phyloP scores from a whole-genome alignment of 1,140 invertebrate species.

The Formica exsecta region DNA sequence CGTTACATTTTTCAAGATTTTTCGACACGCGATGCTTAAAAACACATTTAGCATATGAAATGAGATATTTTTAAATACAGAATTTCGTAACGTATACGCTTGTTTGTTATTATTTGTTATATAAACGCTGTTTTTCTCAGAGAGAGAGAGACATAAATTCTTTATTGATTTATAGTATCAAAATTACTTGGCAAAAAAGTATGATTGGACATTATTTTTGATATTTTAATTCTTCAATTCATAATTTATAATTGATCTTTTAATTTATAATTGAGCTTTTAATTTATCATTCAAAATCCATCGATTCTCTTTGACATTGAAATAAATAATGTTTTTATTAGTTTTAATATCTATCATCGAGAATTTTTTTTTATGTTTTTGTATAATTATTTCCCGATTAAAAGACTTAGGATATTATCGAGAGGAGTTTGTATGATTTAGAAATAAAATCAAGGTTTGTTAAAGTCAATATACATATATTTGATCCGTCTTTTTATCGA shows the following conservation, averaged over 20 bases:
- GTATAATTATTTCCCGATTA: too few species aligned
- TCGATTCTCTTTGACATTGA: too few species aligned
- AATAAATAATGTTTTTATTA: too few species aligned
- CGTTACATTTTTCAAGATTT: not conserved
- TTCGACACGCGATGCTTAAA: not conserved
- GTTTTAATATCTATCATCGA: too few species aligned
- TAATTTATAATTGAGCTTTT: too few species aligned
- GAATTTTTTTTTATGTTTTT: too few species aligned
- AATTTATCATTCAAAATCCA: too few species aligned
- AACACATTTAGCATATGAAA: constrained; percentile 2
- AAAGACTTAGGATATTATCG: too few species aligned
- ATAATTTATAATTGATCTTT: too few species aligned
- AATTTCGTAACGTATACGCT: not conserved
- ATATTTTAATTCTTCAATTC: not conserved
- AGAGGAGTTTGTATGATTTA: too few species aligned
- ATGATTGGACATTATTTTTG: not conserved
- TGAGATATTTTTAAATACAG: not conserved
- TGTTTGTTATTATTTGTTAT: not conserved
- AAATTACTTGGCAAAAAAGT: not conserved
- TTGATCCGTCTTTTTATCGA: not conserved
- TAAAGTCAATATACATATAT: too few species aligned
- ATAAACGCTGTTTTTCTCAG: not conserved
- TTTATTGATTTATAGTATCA: not conserved
- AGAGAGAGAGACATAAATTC: not conserved
- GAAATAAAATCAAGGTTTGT: too few species aligned